phyloP scores from a whole-genome alignment of 1,140 invertebrate genomes.

The Oppia nitens region DNA sequence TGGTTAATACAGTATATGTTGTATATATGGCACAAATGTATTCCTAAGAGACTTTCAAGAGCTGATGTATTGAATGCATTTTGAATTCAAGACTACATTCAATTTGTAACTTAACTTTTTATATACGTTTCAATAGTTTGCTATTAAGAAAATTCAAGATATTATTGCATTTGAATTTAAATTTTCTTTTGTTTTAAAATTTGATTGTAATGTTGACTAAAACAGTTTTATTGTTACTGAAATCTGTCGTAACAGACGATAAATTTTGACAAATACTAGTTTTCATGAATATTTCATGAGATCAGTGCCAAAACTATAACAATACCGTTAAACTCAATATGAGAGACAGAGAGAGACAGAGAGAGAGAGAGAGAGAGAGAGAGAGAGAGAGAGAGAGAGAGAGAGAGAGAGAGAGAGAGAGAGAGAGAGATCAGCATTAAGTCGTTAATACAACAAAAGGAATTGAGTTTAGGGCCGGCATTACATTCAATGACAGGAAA shows the following conservation, averaged over 20 bases:
- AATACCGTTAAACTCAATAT: not conserved
- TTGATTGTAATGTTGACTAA: not conserved
- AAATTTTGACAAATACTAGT: not conserved
- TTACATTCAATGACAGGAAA: not conserved
- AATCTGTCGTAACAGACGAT: not conserved
- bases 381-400: slow-evolving; percentile 2
- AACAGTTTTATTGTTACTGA: not conserved
- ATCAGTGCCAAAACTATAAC: not conserved
- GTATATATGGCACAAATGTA: too few relatives aligned
- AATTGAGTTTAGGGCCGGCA: not conserved
- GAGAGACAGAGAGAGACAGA: not conserved
- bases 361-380: slow-evolving; percentile 3
- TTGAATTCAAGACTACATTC: not conserved
- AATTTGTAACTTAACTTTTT: not conserved
- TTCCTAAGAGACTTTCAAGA: not conserved
- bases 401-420: not conserved
- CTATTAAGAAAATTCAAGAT: not conserved
- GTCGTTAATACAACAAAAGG: not conserved
- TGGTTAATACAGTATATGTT: too few relatives aligned
- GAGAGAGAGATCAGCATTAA: not conserved
- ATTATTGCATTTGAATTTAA: not conserved
- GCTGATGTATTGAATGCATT: not conserved
- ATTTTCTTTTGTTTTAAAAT: not conserved
- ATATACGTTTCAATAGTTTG: not conserved
- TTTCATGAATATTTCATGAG: not conserved